These are phyloP conservation scores for Genyomyrus donnyi DNA, from an alignment of 2,113 vertebrate genomes.

Conservation along the genomic window DNA sequence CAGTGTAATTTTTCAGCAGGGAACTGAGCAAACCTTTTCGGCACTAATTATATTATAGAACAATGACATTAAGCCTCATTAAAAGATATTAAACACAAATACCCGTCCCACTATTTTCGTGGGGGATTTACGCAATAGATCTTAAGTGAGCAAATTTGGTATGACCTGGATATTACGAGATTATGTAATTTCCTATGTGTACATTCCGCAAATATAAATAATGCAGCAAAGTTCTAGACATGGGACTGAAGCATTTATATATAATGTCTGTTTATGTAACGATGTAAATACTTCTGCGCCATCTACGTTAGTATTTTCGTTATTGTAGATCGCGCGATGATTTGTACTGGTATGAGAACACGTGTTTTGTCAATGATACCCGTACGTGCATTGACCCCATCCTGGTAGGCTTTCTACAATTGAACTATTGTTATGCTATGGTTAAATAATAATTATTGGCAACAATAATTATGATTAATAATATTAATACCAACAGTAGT, in stretches of 20 bases:
- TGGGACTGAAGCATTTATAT: not conserved
- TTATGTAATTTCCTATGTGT: conserved; percentile 2
- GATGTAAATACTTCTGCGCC: not conserved
- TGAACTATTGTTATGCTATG: not conserved
- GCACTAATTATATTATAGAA: conserved; percentile 1
- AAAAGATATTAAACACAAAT: not conserved
- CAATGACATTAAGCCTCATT: not conserved
- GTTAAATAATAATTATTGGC: conserved; percentile 3
- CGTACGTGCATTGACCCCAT: not conserved
- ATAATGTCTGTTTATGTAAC: not conserved
- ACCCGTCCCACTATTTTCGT: not conserved
- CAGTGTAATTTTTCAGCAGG: not conserved
- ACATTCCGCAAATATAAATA: not conserved
- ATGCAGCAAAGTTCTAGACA: not conserved
- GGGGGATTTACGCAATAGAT: not conserved
- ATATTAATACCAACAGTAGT: not conserved
- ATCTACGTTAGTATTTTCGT: not conserved
- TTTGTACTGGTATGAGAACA: not conserved
- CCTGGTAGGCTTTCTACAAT: not conserved
- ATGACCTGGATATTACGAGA: not conserved
- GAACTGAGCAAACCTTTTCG: not conserved
- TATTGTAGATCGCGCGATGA: not conserved
- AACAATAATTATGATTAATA: not conserved
- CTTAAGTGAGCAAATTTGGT: not conserved
- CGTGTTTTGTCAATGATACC: not conserved